Conservation (phyloP, 2,113 vertebrate species). For the Phocoena phocoena region DNA sequence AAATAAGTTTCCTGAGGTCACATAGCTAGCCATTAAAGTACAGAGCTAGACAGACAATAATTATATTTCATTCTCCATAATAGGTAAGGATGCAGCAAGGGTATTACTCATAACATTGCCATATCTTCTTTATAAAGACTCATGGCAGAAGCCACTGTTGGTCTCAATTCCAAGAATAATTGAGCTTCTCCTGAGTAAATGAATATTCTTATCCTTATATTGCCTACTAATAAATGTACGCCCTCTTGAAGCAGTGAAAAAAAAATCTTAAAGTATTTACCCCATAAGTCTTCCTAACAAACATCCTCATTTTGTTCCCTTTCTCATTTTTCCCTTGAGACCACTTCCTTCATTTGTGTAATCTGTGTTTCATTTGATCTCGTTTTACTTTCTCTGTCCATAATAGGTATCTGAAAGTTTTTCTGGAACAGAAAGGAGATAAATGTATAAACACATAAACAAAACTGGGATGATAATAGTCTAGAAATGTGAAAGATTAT, state of each 20-base stretch:
- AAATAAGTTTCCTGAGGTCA: neutral
- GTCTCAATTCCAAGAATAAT: neutral
- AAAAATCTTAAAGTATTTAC: neutral
- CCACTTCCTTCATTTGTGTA: neutral
- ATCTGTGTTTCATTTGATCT: neutral
- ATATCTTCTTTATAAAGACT: neutral
- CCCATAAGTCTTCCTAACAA: neutral
- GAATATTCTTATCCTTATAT: neutral
- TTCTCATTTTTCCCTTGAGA: neutral
- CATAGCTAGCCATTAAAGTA: neutral
- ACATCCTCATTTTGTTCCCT: neutral
- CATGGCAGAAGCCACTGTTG: neutral
- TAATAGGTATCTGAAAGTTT: neutral
- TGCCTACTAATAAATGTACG: neutral
- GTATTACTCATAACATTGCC: neutral
- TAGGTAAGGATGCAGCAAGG: neutral
- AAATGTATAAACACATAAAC: neutral
- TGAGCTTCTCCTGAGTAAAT: neutral
- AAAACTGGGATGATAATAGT: neutral
- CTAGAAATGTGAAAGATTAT: neutral
- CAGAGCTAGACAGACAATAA: neutral
- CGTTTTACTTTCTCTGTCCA: slow-evolving; percentile 7
- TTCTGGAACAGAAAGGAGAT: neutral
- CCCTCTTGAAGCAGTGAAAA: neutral
- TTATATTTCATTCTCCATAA: neutral